Conservation (phyloP, 2,797 vertebrate species). For the Cuniculus paca region DNA sequence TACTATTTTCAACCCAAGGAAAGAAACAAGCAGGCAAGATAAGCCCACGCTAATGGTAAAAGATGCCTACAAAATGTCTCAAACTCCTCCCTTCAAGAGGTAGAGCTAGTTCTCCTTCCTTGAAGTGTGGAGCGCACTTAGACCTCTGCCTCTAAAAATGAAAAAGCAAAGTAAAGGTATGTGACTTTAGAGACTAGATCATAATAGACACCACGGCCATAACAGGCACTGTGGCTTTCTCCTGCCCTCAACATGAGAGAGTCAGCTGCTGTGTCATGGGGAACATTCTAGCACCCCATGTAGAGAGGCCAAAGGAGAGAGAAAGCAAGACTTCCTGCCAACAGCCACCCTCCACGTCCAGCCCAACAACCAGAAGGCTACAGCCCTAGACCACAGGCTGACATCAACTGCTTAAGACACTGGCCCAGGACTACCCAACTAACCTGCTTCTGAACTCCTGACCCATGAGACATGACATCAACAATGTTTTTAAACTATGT, state of each 20-base stretch:
- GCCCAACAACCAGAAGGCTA: not conserved
- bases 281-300: not conserved
- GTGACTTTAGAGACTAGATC: not conserved
- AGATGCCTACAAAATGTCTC: not conserved
- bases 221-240: not conserved
- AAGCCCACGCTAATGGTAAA: not conserved
- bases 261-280: not conserved
- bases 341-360: not conserved
- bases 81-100: not conserved
- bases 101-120: not conserved
- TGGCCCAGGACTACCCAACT: not conserved
- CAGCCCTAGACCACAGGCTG: not conserved
- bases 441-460: not conserved
- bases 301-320: not conserved
- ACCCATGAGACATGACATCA: not conserved
- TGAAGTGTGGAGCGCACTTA: not conserved
- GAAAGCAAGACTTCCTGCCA: not conserved
- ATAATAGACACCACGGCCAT: not conserved
- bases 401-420: not conserved
- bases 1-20: not conserved
- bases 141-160: slow-evolving; percentile 32
- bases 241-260: not conserved
- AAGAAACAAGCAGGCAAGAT: not conserved
- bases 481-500: not conserved
- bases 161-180: slow-evolving; percentile 1